Percentiles rank a stretch among this genome's conserved stretches.
Conservation (phyloP, 2,888 invertebrate genomes). For the Scaptomyza polygonia region DNA sequence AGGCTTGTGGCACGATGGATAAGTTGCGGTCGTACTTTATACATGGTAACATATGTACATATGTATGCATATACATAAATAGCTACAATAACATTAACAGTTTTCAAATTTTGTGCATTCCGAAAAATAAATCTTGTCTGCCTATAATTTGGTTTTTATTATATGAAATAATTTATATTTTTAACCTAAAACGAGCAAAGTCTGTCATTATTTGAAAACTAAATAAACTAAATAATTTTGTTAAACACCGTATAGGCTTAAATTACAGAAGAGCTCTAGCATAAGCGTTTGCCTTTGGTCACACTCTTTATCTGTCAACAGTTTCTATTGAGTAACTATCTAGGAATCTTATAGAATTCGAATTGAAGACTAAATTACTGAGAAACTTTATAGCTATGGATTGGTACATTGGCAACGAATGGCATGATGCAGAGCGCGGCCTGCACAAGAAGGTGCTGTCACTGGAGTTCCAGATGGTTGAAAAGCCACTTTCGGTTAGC, state of each 20-base stretch:
- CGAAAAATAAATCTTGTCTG: background rate
- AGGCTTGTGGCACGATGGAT: conserved; percentile 27
- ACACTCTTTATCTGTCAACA: conserved; percentile 14
- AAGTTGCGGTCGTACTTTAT: conserved; percentile 27
- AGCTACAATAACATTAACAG: background rate
- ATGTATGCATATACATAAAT: too few species aligned
- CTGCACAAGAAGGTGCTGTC: conserved; percentile 78
- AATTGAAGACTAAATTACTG: background rate
- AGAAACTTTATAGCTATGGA: conserved; percentile 65
- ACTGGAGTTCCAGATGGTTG: conserved; percentile 72
- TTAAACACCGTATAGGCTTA: too few species aligned
- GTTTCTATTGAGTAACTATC: background rate
- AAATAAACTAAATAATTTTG: background rate
- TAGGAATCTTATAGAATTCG: background rate
- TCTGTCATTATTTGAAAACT: too few species aligned
- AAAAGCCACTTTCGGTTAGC: conserved; percentile 79
- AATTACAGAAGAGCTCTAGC: background rate
- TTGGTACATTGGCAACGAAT: conserved; percentile 82
- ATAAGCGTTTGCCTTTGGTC: background rate
- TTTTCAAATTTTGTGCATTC: background rate
- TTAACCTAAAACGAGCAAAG: too few species aligned
- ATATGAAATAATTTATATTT: background rate
- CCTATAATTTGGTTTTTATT: background rate
- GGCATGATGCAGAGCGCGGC: conserved; percentile 76
- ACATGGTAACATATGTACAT: conserved; percentile 29